Percentiles rank a stretch among this genome's conserved stretches.
These are phyloP conservation scores for Dasypus novemcinctus DNA, from an alignment of 2,113 vertebrate species.

Conservation along the genomic window DNA sequence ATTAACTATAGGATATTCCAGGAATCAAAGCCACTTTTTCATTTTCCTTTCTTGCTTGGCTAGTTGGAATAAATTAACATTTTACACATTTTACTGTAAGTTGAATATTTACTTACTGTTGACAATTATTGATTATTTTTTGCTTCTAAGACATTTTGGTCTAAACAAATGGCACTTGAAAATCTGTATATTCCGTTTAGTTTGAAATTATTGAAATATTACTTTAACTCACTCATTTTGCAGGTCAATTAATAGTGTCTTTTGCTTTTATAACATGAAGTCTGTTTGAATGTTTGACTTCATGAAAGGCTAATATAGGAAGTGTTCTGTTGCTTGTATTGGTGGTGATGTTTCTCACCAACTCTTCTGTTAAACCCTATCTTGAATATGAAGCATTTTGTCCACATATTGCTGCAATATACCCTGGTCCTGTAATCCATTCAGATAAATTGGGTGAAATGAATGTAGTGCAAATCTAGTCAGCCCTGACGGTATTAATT, in stretches of 20 bases:
- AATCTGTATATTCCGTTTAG: background rate
- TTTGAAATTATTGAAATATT: constrained; percentile 39
- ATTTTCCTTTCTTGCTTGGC: background rate
- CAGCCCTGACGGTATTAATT: constrained; percentile 27
- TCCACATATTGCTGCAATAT: background rate
- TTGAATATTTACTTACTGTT: background rate
- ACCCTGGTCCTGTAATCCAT: constrained; percentile 5
- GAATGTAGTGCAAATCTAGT: constrained; percentile 43
- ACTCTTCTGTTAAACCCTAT: background rate
- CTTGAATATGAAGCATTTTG: background rate
- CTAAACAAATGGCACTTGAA: background rate
- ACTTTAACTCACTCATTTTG: constrained; percentile 10
- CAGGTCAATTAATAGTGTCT: background rate
- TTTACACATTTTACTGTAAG: background rate
- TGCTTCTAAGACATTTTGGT: background rate
- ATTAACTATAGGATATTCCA: background rate
- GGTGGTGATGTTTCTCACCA: background rate
- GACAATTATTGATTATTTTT: background rate
- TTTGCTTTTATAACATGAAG: constrained; percentile 13
- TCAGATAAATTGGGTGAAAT: constrained; percentile 43
- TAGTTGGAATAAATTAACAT: constrained; percentile 10
- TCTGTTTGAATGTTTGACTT: constrained; percentile 1
- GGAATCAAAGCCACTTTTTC: background rate
- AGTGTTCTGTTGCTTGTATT: background rate
- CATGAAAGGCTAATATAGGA: constrained; percentile 13